Percentiles rank a stretch among this genome's conserved stretches.
Evolutionary conservation across 2,113 vertebrate genomes (phyloP).

Genomic region (Pseudorhombus dupliciocellatus): DNA sequence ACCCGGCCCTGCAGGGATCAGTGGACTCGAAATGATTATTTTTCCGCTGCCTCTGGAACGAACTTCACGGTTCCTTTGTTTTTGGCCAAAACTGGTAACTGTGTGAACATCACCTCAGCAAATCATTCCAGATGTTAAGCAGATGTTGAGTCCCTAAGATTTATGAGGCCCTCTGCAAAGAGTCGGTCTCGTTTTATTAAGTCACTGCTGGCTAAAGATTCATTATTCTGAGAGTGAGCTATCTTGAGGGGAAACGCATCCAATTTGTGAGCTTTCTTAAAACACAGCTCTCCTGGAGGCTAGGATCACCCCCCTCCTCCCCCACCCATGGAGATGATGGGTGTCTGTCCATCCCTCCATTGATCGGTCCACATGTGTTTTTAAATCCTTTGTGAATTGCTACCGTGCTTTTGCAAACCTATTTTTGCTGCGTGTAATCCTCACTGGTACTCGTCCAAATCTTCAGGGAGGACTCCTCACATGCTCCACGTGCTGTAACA

Average conservation of each 20-base stretch:
- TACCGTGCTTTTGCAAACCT: conserved; percentile 10
- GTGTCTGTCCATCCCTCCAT: not conserved
- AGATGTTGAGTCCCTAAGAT: not conserved
- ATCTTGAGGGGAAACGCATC: conserved; percentile 8
- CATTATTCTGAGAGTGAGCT: conserved; percentile 10
- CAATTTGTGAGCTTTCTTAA: not conserved
- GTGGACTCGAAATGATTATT: conserved; percentile 43
- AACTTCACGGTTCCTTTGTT: conserved; percentile 47
- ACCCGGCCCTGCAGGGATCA: conserved; percentile 49
- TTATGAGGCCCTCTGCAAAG: not conserved
- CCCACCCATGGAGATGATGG: not conserved
- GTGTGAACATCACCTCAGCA: conserved; percentile 28
- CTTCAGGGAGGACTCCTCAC: conserved; percentile 50
- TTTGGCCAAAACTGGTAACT: conserved; percentile 10
- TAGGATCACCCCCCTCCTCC: not conserved
- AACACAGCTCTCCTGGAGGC: not conserved
- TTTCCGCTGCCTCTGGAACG: conserved; percentile 38
- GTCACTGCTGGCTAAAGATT: not conserved
- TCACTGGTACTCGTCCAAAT: conserved; percentile 32
- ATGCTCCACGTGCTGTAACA: conserved; percentile 54
- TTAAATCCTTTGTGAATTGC: conserved; percentile 18
- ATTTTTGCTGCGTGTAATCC: conserved; percentile 27
- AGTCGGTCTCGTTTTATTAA: conserved; percentile 8
- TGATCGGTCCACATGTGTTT: conserved; percentile 1
- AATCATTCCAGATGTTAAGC: conserved; percentile 24